Evolutionary conservation across 1,140 invertebrate genomes (phyloP).

Genomic region (Linepithema humile): DNA sequence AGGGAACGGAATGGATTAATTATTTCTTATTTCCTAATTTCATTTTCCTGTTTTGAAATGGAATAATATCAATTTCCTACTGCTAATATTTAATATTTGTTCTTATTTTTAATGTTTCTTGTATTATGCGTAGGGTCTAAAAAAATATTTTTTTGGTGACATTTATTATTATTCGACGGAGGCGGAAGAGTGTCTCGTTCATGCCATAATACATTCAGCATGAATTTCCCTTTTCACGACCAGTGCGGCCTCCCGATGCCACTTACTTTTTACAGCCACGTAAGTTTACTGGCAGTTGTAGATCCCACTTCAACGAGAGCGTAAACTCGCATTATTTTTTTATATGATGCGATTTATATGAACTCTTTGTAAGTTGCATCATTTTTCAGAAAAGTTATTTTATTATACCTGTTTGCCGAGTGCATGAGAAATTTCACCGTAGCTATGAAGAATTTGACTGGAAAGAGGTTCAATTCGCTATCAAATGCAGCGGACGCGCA

Average conservation of each 20-base stretch:
- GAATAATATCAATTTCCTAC: too few species aligned
- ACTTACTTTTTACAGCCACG: constrained; percentile 8
- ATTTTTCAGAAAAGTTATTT: neutral
- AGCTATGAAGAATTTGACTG: neutral
- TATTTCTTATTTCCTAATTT: too few species aligned
- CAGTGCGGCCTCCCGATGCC: neutral
- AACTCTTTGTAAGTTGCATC: neutral
- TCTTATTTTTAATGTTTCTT: too few species aligned
- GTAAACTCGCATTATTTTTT: constrained; percentile 6
- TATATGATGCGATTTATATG: neutral
- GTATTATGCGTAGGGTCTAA: too few species aligned
- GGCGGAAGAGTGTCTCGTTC: neutral
- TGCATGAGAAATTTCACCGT: neutral
- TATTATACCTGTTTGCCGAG: neutral
- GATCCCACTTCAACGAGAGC: neutral
- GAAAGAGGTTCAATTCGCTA: neutral
- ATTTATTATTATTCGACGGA: neutral
- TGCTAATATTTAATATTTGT: too few species aligned
- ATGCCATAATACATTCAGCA: neutral
- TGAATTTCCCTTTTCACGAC: neutral
- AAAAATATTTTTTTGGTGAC: neutral
- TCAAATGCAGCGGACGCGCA: neutral
- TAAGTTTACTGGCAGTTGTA: neutral
- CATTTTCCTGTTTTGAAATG: too few species aligned
- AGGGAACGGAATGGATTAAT: too few species aligned